Conservation (phyloP, 2,113 vertebrate genomes). For the Psophia crepitans region DNA sequence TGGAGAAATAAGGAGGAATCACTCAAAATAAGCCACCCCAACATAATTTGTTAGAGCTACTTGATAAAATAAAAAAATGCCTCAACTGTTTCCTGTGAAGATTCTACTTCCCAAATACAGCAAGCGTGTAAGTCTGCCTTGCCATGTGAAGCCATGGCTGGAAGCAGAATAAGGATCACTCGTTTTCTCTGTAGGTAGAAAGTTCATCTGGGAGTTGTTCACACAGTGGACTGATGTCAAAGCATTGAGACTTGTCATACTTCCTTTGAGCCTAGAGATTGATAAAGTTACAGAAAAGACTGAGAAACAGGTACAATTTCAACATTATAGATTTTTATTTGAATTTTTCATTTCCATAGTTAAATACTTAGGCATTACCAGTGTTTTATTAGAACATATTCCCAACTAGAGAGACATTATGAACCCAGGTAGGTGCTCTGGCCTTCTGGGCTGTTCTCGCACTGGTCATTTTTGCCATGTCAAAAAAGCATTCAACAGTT, state of each 20-base stretch:
- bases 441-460: neutral
- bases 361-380: neutral
- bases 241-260: neutral
- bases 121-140: neutral
- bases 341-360: neutral
- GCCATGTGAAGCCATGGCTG: rapidly evolving
- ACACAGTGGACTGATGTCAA: neutral
- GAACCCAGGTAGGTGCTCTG: neutral
- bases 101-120: neutral
- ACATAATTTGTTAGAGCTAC: neutral
- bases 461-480: neutral
- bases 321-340: neutral
- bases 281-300: neutral
- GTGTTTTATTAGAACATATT: neutral
- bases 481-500: neutral
- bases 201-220: neutral
- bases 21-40: neutral
- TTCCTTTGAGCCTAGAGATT: neutral
- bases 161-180: neutral
- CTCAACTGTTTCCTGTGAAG: neutral
- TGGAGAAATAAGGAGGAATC: neutral
- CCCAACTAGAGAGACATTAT: neutral
- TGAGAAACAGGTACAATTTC: neutral
- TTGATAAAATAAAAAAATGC: neutral
- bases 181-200: neutral